Base-by-base conservation (phyloP, 2,888 invertebrate genomes). In the Metallyticus violacea region DNA sequence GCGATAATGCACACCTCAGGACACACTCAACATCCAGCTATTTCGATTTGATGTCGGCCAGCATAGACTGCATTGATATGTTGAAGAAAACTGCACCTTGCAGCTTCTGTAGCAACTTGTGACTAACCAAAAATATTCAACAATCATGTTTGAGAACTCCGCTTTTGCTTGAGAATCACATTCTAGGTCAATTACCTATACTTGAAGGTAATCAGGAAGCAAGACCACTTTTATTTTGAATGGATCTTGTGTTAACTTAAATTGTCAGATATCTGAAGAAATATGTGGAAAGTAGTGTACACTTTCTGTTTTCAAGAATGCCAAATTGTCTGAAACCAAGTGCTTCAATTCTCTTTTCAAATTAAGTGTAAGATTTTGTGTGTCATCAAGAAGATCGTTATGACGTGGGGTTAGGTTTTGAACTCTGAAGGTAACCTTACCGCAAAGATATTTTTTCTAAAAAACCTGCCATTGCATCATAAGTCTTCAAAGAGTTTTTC, bases 21-120 rank as follows among this genome's bases (percentile, higher is more conserved):
- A 81, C 85, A 86, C 77, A 85, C 15, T 85, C 85, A 79, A 87
- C 62, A 76, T 87, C 85, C 86, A 87, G 77, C 81, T 79, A 86
- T 84, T 87, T 87, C 9, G 84, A 87, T 81, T 85, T 86, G 78
- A 86, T 86, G 82, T 80, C 85, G 40, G 85, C 83, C 77, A 87
- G 79, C n/a, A n/a, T n/a, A n/a, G n/a, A n/a, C 29, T 6, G 6
- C 29, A 5, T 29, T 5, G 29, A 29, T 29, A 29, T 29, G 6
- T 29, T 29, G 29, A 29, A 5, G 29, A 6, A 29, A 29, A 29
- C 6, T 29, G 29, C 29, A 29, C 29, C 29, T n/a, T 5, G 29
- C 29, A 29, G 29, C 29, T 6, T 29, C 6, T 6, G 6, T 29
- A 29, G 29, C 29, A 29, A 5, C 6, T 29, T 29, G 29, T 85